These are phyloP conservation scores for Parnassius smintheus DNA, from an alignment of 2,888 invertebrate species.

Conservation along the genomic window DNA sequence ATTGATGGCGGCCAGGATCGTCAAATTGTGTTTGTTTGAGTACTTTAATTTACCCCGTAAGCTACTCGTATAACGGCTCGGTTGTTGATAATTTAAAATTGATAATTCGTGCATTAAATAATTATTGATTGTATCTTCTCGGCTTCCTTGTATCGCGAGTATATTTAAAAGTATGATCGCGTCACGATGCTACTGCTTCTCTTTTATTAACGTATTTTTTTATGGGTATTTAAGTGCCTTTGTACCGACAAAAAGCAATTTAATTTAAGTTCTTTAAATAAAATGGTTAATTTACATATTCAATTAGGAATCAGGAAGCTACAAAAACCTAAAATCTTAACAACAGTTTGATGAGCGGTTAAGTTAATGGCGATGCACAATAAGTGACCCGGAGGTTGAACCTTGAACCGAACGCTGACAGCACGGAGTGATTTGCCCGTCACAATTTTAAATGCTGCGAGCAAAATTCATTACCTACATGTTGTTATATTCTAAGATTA, in stretches of 20 bases:
- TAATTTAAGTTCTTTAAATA: constrained; percentile 5
- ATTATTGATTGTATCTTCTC: neutral
- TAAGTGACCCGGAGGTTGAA: constrained; percentile 6
- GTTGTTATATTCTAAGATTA: neutral
- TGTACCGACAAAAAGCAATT: constrained; percentile 9
- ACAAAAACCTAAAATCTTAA: neutral
- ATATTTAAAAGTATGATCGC: neutral
- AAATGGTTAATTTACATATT: constrained; percentile 12
- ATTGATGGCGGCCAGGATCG: too few relatives aligned
- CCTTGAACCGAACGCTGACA: constrained; percentile 14
- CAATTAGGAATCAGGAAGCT: constrained; percentile 18
- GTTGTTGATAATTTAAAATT: neutral
- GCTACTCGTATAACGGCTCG: too few relatives aligned
- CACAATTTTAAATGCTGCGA: neutral
- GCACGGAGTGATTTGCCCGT: constrained; percentile 7
- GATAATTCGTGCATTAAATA: constrained; percentile 7
- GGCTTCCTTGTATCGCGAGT: constrained; percentile 2
- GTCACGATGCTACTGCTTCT: constrained; percentile 13
- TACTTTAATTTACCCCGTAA: too few relatives aligned
- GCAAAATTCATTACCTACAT: neutral
- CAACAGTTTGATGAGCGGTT: neutral
- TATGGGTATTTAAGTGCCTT: constrained; percentile 3
- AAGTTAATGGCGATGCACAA: constrained; percentile 5
- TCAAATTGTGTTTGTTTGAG: too few relatives aligned
- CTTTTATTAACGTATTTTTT: neutral